phyloP scores from a whole-genome alignment of 1,140 invertebrate genomes.

The Berghia stephanieae region DNA sequence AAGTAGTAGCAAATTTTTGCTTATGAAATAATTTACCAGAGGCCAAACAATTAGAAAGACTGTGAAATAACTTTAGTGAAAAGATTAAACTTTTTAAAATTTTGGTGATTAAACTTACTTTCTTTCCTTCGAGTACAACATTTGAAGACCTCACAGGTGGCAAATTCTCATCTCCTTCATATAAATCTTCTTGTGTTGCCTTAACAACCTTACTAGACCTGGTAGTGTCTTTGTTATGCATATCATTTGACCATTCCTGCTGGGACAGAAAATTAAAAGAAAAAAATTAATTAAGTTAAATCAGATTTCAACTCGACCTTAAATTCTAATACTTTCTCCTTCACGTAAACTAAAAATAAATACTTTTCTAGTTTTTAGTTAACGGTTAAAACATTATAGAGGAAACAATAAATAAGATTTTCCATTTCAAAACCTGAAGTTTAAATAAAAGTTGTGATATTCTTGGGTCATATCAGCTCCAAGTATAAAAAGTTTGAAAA shows the following conservation, averaged over 20 bases:
- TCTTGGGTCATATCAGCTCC: too few relatives aligned
- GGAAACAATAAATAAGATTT: too few relatives aligned
- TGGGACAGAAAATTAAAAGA: neutral
- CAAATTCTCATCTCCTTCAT: slow-evolving; percentile 37
- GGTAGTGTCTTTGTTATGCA: slow-evolving; percentile 39
- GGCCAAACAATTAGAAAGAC: too few relatives aligned
- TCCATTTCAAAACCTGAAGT: too few relatives aligned
- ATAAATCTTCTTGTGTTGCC: neutral
- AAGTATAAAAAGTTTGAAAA: too few relatives aligned
- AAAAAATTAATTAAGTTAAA: neutral
- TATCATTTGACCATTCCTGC: slow-evolving; percentile 46
- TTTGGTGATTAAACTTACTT: slow-evolving; percentile 10
- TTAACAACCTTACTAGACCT: neutral
- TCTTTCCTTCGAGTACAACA: slow-evolving; percentile 33
- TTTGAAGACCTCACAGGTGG: slow-evolving; percentile 48
- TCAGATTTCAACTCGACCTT: too few relatives aligned
- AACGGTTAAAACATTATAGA: too few relatives aligned
- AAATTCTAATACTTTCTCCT: neutral
- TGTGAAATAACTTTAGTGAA: too few relatives aligned
- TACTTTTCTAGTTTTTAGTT: neutral
- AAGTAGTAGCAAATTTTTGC: too few relatives aligned
- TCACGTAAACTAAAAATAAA: neutral
- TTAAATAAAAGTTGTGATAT: too few relatives aligned
- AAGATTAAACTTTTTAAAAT: too few relatives aligned
- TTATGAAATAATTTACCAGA: too few relatives aligned